Evolutionary conservation across 2,113 vertebrate genomes (phyloP), one percentile per base, ranked within the genome.

Genomic region (Nannospalax galili): DNA sequence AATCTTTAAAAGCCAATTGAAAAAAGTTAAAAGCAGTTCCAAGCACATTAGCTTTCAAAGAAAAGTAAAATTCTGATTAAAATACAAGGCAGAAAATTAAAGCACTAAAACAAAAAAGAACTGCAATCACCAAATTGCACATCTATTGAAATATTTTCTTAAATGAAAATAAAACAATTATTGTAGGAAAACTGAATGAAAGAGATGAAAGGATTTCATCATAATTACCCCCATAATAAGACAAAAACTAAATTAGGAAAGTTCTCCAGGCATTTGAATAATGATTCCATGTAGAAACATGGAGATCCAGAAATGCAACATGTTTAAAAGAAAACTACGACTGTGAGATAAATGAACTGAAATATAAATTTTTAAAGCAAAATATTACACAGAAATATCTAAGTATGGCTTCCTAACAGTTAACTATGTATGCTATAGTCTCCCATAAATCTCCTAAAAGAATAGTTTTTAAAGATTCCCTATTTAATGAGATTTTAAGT

Each of bases 1-100:
- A 74, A 1, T 26, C 40, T 86, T 14, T n/a, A 94, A 91, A 93
- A 73, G 3, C 2, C 82, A 79, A 81, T 91, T 56, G 30, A 62
- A 78, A 95, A 81, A 81, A 91, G 5, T 69, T 79, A 84, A 84
- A 73, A 78, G 62, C 28, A 70, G 17, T 9, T 62, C 94, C 3
- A 93, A 45, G 58, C 8, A 81, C 14, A 69, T n/a, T n/a, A 72
- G 14, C 28, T 89, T 95, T 32, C 56, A 89, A 77, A 92, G 69
- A 32, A 28, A 11, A 91, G n/a, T 73, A 69, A 91, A 78, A 88
- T 58, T 48, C n/a, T 80, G 10, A 67, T 14, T 69, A 65, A 35
- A 75, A 93, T 62, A 32, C 20, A 94, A 88, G 24, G 45, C 40
- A 75, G 67, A 89, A 88, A 84, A 84, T 73, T 22, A 92, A 91